Evolutionary conservation across 2,888 invertebrate genomes (phyloP).

Genomic region (Phortica magna): DNA sequence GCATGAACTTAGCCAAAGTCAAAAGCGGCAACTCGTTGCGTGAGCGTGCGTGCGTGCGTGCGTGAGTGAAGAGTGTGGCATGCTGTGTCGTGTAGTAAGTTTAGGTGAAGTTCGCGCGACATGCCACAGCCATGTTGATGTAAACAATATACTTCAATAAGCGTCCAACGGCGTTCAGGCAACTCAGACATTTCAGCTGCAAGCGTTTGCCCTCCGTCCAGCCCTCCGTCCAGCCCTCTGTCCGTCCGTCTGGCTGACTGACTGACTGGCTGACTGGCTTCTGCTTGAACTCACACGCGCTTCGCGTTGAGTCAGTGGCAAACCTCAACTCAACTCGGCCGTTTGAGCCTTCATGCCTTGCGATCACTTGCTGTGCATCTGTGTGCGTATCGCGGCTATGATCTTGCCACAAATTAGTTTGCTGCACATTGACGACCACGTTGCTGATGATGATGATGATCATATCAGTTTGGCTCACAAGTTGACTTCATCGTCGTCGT

Average conservation of each 20-base stretch:
- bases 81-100: neutral
- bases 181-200: neutral
- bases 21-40: slow-evolving; percentile 51
- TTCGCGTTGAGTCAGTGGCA: slow-evolving; percentile 53
- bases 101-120: slow-evolving; percentile 9
- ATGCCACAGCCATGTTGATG: slow-evolving; percentile 31
- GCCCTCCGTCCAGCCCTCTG: neutral
- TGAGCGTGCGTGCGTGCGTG: slow-evolving; percentile 3
- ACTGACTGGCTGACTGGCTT: no score
- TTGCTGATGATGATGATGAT: slow-evolving; percentile 31
- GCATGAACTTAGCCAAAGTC: slow-evolving; percentile 57
- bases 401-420: slow-evolving; percentile 72
- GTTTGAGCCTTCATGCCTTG: neutral
- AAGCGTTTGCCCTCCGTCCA: no score
- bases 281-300: slow-evolving; percentile 66
- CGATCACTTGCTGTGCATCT: neutral
- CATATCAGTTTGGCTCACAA: slow-evolving; percentile 18
- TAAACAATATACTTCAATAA: slow-evolving; percentile 35
- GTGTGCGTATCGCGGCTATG: slow-evolving; percentile 64
- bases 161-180: slow-evolving; percentile 19
- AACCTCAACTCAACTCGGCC: neutral
- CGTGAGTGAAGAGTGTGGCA: neutral
- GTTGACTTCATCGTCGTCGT: neutral
- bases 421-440: slow-evolving; percentile 48
- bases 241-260: no score